phyloP scores from a whole-genome alignment of 1,140 invertebrate species.

The Caenorhabditis briggsae region DNA sequence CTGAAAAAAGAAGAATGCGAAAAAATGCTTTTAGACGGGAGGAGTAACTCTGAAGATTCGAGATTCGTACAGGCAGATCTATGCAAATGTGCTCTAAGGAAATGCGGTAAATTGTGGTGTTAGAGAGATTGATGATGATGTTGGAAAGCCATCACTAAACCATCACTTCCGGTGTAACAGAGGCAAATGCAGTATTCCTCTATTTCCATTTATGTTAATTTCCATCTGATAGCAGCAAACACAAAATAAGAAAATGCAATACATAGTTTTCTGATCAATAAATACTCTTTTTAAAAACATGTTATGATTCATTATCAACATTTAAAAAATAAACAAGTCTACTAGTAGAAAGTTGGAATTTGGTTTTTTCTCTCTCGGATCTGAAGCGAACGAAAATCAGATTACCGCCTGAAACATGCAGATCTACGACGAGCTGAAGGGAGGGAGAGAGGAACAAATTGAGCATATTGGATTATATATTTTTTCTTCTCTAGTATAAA shows the following conservation, averaged over 20 bases:
- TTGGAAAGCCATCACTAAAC: neutral
- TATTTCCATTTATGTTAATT: constrained; percentile 43
- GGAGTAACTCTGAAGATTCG: neutral
- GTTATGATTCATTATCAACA: no score
- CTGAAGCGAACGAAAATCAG: neutral
- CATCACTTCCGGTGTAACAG: constrained; percentile 43
- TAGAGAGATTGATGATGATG: neutral
- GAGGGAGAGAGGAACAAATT: neutral
- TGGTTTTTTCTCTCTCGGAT: neutral
- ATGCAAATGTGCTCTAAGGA: no score
- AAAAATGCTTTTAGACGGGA: neutral
- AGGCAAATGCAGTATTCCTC: constrained; percentile 27
- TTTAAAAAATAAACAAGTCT: no score
- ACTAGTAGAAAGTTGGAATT: neutral
- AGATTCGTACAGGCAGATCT: neutral
- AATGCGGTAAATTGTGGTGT: neutral
- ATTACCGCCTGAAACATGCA: constrained; percentile 19
- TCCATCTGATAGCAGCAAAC: constrained; percentile 12
- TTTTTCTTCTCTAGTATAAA: no score
- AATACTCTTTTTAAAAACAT: no score
- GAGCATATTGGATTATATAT: neutral
- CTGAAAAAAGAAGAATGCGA: neutral
- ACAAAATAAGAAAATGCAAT: constrained; percentile 8
- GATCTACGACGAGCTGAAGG: neutral
- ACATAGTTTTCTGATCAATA: no score